These are phyloP conservation scores for Lagorchestes hirsutus DNA, from an alignment of 2,797 vertebrate genomes.

Conservation along the genomic window DNA sequence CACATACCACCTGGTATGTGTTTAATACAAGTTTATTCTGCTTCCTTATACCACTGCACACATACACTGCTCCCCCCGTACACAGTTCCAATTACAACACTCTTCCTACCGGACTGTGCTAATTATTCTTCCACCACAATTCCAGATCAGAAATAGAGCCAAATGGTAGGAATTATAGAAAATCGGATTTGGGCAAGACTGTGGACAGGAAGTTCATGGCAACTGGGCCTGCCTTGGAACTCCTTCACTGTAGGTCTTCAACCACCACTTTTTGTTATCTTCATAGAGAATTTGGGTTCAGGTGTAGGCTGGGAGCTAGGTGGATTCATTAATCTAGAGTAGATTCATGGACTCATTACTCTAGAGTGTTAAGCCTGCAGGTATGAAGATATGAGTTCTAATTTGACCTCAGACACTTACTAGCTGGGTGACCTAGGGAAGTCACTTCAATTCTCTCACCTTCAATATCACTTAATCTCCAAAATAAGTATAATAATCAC, in stretches of 20 bases:
- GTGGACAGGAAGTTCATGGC: not conserved
- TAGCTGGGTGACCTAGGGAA: not conserved
- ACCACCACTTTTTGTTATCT: not conserved
- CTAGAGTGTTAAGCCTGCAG: not conserved
- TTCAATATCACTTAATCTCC: not conserved
- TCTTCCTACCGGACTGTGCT: not conserved
- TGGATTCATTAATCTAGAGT: not conserved
- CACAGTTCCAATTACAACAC: not conserved
- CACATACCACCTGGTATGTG: not conserved
- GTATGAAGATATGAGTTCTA: not conserved
- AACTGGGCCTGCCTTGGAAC: not conserved
- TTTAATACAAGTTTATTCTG: not conserved
- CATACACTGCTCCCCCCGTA: too few relatives aligned
- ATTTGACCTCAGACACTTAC: not conserved
- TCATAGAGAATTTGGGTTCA: not conserved
- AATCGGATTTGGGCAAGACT: not conserved
- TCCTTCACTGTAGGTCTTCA: not conserved
- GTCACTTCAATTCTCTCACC: not conserved
- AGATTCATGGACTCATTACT: not conserved
- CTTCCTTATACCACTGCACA: not conserved
- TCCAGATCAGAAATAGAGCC: not conserved
- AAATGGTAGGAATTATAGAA: not conserved
- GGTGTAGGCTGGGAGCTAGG: not conserved
- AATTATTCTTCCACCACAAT: not conserved
- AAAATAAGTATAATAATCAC: not conserved